Conservation (phyloP, 2,888 invertebrate species). For the Endotricha flammealis region DNA sequence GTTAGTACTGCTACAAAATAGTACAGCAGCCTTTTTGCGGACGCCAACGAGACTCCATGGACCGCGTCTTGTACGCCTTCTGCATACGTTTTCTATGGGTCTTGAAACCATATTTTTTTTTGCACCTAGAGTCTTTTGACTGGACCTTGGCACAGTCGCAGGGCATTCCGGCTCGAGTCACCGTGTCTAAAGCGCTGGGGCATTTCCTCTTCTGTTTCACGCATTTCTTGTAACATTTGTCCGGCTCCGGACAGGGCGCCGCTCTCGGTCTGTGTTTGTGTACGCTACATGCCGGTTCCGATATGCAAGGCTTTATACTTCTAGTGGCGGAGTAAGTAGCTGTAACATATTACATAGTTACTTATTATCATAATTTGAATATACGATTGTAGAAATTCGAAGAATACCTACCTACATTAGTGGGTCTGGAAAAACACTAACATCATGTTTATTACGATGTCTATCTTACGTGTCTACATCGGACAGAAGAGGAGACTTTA, state of each 20-base stretch:
- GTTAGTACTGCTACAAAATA: no score
- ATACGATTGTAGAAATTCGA: no score
- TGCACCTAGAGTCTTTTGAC: constrained; percentile 38
- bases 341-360: constrained; percentile 29
- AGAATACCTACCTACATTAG: no score
- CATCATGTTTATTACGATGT: no score
- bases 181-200: constrained; percentile 51
- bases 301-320: constrained; percentile 55
- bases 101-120: constrained; percentile 29
- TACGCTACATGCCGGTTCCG: constrained; percentile 54
- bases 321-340: constrained; percentile 39
- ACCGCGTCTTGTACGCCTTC: constrained; percentile 40
- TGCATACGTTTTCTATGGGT: constrained; percentile 42
- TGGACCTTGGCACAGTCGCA: constrained; percentile 50
- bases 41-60: constrained; percentile 45
- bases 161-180: constrained; percentile 38
- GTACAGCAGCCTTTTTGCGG: constrained; percentile 40
- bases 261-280: constrained; percentile 58
- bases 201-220: constrained; percentile 47
- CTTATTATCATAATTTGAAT: background rate
- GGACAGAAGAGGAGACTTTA: no score
- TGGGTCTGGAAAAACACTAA: no score
- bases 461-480: no score
- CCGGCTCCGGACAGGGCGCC: constrained; percentile 55
- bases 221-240: constrained; percentile 54